A percentile compares a stretch with the other conserved stretches of the same genome.
These are phyloP conservation scores for Eurois occulta DNA, from an alignment of 2,888 invertebrate genomes.

Conservation along the genomic window DNA sequence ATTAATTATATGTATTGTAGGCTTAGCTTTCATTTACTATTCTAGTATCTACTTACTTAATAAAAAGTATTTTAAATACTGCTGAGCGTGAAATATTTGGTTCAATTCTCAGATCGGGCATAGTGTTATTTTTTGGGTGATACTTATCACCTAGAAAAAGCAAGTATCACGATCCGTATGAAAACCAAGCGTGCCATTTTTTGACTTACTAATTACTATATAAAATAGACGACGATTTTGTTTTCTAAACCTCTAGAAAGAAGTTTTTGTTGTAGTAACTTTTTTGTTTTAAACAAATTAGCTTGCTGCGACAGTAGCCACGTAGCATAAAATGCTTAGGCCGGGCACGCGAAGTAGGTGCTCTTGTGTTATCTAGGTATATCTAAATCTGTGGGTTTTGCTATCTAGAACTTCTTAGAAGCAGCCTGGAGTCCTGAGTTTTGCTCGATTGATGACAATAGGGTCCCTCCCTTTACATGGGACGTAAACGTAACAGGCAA, in stretches of 20 bases:
- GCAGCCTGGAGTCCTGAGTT: not conserved
- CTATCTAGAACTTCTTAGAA: not conserved
- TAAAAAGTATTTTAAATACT: not conserved
- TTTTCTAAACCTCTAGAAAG: too few species aligned
- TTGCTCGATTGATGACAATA: not conserved
- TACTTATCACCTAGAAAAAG: not conserved
- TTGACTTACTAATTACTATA: too few species aligned
- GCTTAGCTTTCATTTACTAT: constrained; percentile 24
- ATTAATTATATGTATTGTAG: not conserved
- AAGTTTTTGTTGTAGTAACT: too few species aligned
- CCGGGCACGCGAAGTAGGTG: too few species aligned
- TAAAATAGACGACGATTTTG: too few species aligned
- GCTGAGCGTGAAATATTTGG: not conserved
- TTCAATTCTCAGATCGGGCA: not conserved
- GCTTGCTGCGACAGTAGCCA: too few species aligned
- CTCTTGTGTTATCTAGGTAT: too few species aligned
- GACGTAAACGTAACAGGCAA: not conserved
- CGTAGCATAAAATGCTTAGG: too few species aligned
- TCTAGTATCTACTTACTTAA: not conserved
- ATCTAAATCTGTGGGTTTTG: not conserved
- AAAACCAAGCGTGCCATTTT: too few species aligned
- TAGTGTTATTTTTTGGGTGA: not conserved
- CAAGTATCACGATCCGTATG: too few species aligned
- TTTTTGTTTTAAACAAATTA: too few species aligned
- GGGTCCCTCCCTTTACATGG: not conserved